phyloP scores from a whole-genome alignment of 2,113 vertebrate genomes.

The Neodontobutis hainanensis region DNA sequence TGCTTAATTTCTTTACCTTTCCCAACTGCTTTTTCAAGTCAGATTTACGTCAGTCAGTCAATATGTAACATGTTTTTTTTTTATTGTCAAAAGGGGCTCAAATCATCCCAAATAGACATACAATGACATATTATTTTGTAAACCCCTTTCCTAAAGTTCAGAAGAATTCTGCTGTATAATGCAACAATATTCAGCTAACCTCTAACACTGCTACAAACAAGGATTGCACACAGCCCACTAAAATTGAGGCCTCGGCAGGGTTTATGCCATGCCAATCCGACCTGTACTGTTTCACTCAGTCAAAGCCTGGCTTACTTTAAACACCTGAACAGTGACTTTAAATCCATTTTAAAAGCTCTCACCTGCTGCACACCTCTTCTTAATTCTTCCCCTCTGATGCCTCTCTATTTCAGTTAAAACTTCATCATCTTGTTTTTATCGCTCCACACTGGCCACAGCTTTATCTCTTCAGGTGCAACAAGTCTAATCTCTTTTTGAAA shows the following conservation, averaged over 20 bases:
- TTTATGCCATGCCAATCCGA: not conserved
- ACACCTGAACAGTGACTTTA: conserved; percentile 8
- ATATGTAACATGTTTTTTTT: too few species aligned
- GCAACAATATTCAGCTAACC: too few species aligned
- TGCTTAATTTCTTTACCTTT: too few species aligned
- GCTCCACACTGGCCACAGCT: conserved; percentile 8
- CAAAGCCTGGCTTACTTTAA: not conserved
- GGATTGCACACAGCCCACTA: too few species aligned
- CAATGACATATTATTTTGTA: too few species aligned
- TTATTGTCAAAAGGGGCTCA: too few species aligned
- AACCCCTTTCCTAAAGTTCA: too few species aligned
- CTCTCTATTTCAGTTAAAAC: conserved; percentile 39
- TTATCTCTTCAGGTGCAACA: conserved; percentile 47
- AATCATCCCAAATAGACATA: too few species aligned
- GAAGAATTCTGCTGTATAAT: too few species aligned
- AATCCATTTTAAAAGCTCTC: conserved; percentile 36
- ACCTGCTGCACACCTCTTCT: conserved; percentile 33
- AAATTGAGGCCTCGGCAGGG: not conserved
- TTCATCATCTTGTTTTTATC: conserved; percentile 43
- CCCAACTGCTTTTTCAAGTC: too few species aligned
- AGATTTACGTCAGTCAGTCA: too few species aligned
- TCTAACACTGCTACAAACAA: too few species aligned
- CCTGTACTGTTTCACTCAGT: not conserved
- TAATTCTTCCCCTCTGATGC: conserved; percentile 37
- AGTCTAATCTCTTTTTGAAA: conserved; percentile 54